phyloP scores from a whole-genome alignment of 2,797 vertebrate species.

The Ciconia nigra region DNA sequence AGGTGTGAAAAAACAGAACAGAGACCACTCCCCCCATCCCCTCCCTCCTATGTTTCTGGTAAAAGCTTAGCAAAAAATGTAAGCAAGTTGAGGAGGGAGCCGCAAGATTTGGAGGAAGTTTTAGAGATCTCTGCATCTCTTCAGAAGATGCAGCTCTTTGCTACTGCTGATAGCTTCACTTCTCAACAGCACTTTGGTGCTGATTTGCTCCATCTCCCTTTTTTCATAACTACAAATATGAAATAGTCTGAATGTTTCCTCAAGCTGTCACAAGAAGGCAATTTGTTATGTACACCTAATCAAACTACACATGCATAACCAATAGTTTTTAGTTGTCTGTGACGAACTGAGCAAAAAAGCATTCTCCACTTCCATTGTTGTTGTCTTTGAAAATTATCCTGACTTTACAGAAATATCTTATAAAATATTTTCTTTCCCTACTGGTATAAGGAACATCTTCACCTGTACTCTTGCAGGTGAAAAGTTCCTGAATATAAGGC shows the following conservation, averaged over 20 bases:
- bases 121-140: not conserved
- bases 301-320: not conserved
- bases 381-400: not conserved
- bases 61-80: not conserved
- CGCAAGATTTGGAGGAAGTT: not conserved
- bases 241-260: not conserved
- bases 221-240: not conserved
- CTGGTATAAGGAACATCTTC: not conserved
- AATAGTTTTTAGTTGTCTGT: not conserved
- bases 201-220: not conserved
- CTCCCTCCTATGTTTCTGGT: not conserved
- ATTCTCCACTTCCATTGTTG: not conserved
- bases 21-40: not conserved
- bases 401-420: not conserved
- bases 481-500: not conserved
- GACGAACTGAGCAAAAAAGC: not conserved
- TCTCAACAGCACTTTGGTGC: not conserved
- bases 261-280: not conserved
- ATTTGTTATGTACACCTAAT: not conserved
- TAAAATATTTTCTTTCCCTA: not conserved
- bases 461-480: not conserved
- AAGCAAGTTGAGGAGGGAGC: not conserved
- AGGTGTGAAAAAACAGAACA: not conserved
- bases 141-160: not conserved
- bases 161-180: not conserved